These are phyloP conservation scores for Pantelozetes paolii DNA, from an alignment of 2,888 invertebrate species.

Conservation along the genomic window DNA sequence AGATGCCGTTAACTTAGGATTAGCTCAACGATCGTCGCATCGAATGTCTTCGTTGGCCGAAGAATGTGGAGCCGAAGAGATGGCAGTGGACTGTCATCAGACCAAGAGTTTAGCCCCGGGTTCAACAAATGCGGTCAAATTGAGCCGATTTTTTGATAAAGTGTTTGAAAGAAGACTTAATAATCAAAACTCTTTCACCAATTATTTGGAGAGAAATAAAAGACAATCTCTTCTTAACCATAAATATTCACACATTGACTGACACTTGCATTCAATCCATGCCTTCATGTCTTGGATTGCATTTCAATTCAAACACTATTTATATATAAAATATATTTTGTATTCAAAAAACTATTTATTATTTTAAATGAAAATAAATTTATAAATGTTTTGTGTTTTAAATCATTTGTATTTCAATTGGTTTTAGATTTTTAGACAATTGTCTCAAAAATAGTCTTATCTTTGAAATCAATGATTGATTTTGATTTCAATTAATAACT, in stretches of 20 bases:
- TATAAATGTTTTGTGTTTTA: no score
- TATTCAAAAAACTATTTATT: no score
- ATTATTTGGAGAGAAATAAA: slow-evolving; percentile 16
- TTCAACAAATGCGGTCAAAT: slow-evolving; percentile 85
- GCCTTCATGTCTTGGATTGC: no score
- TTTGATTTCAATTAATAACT: no score
- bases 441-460: no score
- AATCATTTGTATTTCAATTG: no score
- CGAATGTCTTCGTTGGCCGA: slow-evolving; percentile 69
- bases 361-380: no score
- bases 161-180: slow-evolving; percentile 56
- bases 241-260: slow-evolving; percentile 14
- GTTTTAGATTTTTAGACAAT: no score
- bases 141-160: slow-evolving; percentile 90
- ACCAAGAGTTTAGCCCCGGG: slow-evolving; percentile 83
- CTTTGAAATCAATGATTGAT: no score
- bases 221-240: neutral
- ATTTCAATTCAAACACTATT: no score
- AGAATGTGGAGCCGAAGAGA: slow-evolving; percentile 89
- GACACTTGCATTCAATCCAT: no score
- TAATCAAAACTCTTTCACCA: slow-evolving; percentile 3
- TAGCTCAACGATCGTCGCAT: slow-evolving; percentile 56
- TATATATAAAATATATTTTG: no score
- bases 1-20: slow-evolving; percentile 62
- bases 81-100: slow-evolving; percentile 67